Percentiles rank a stretch among this genome's conserved stretches.
phyloP scores from a whole-genome alignment of 2,113 vertebrate species.

The Narcine bancroftii region DNA sequence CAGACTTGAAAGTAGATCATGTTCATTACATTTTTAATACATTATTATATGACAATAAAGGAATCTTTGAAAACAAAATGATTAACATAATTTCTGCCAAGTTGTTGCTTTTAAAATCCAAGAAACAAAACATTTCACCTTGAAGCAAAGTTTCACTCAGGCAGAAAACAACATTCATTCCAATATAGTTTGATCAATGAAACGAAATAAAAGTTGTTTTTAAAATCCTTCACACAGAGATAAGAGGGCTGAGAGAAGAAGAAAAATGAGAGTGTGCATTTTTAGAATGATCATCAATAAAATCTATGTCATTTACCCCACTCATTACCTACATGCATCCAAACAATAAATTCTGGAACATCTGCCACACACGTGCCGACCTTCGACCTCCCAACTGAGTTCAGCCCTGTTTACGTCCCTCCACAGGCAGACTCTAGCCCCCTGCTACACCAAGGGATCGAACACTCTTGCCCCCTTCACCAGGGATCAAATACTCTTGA shows the following conservation, averaged over 20 bases:
- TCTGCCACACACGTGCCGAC: too few species aligned
- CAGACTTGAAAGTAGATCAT: too few species aligned
- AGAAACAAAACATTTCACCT: background rate
- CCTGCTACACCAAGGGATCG: too few species aligned
- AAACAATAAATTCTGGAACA: too few species aligned
- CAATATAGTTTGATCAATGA: background rate
- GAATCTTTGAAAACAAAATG: slow-evolving; percentile 5
- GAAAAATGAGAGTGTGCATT: background rate
- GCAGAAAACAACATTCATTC: background rate
- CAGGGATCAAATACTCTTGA: too few species aligned
- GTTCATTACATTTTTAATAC: too few species aligned
- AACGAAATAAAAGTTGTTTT: background rate
- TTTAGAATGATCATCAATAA: background rate
- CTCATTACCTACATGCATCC: background rate
- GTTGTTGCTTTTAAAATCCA: background rate
- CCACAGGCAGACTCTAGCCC: too few species aligned
- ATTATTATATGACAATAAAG: too few species aligned
- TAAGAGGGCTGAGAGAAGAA: background rate
- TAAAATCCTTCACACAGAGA: background rate
- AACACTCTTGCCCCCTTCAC: too few species aligned
- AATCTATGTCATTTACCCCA: background rate
- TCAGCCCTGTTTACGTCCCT: too few species aligned
- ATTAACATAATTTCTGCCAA: background rate
- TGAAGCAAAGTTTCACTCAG: background rate
- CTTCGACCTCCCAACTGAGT: too few species aligned